Percentiles rank a stretch among this genome's conserved stretches.
Conservation (phyloP, 2,113 vertebrate genomes). For the Jacana jacana region DNA sequence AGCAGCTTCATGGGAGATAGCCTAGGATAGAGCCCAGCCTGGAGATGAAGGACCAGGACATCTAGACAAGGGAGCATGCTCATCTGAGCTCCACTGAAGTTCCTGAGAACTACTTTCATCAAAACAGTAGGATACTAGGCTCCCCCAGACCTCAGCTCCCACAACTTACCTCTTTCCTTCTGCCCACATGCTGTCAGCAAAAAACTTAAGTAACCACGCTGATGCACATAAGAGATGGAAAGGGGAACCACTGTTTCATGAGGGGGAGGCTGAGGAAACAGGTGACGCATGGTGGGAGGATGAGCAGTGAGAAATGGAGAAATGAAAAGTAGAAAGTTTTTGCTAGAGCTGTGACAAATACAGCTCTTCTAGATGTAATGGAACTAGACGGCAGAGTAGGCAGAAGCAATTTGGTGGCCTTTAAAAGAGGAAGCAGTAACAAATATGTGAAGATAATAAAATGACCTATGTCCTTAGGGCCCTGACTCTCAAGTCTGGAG, state of each 20-base stretch:
- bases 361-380: background rate
- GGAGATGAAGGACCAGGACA: background rate
- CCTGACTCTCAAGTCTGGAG: background rate
- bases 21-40: background rate
- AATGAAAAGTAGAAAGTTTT: conserved; percentile 58
- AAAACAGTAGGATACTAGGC: background rate
- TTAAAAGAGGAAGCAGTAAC: conserved; percentile 31
- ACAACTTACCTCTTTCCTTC: background rate
- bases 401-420: background rate
- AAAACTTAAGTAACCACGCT: background rate
- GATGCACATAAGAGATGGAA: conserved; percentile 10
- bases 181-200: background rate
- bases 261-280: conserved; percentile 53
- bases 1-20: background rate
- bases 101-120: background rate
- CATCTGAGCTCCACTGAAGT: background rate
- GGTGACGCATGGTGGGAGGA: background rate
- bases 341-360: background rate
- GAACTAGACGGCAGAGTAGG: background rate
- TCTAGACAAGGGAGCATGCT: background rate
- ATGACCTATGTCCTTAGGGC: background rate
- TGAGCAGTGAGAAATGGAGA: conserved; percentile 59
- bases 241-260: conserved; percentile 53
- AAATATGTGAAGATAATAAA: background rate
- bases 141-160: background rate